These are phyloP conservation scores for Spongia lamella DNA, from an alignment of 37 sponge, comb jelly and placozoan species.

Conservation along the genomic window DNA sequence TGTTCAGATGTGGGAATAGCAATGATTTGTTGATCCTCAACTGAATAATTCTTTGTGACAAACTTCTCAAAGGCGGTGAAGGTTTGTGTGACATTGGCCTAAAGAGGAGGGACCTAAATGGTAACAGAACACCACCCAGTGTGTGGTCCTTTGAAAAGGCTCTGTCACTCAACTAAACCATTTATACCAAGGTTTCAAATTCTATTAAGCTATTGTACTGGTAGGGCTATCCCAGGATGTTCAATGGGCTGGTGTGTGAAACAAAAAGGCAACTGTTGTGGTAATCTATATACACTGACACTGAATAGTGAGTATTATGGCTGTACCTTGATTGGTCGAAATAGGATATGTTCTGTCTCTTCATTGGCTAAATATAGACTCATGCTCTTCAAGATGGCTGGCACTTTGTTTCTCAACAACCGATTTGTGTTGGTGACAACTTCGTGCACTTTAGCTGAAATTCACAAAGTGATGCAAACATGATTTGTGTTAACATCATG, in stretches of 20 bases:
- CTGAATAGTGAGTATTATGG: neutral
- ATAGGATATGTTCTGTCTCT: conserved; percentile 95
- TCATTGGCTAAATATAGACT: conserved; percentile 89
- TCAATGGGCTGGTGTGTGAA: too few species aligned
- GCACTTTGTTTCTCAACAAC: conserved; percentile 53
- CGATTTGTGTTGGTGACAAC: conserved; percentile 54
- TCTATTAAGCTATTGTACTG: too few species aligned
- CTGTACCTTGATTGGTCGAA: conserved; percentile 83
- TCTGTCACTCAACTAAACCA: too few species aligned
- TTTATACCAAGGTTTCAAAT: too few species aligned
- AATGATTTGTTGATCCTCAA: conserved; percentile 93
- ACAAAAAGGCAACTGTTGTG: too few species aligned
- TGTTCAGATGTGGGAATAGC: conserved; percentile 91
- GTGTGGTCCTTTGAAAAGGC: neutral
- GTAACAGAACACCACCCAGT: neutral
- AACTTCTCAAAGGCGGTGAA: conserved; percentile 58
- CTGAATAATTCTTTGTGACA: conserved; percentile 58
- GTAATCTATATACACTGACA: neutral
- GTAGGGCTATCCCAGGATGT: too few species aligned
- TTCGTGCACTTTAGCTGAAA: conserved; percentile 70
- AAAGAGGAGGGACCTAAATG: neutral
- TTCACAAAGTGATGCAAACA: neutral
- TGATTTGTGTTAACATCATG: neutral
- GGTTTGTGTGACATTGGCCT: conserved; percentile 67
- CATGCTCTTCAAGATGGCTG: conserved; percentile 60